phyloP scores from a whole-genome alignment of 1,140 invertebrate genomes.

The Euwallacea similis region DNA sequence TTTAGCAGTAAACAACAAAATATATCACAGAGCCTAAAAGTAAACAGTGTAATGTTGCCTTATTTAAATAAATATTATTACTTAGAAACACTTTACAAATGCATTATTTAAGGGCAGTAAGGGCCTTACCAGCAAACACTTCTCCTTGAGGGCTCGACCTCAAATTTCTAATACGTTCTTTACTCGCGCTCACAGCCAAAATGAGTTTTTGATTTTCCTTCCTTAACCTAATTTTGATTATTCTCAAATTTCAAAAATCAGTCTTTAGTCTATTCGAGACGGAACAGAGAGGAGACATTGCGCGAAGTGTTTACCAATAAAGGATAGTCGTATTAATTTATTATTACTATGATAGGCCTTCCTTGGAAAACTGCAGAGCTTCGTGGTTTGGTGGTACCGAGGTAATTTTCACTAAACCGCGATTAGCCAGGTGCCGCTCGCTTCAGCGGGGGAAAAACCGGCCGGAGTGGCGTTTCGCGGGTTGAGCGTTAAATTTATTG shows the following conservation, averaged over 20 bases:
- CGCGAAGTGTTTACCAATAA: no score
- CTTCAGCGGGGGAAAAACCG: no score
- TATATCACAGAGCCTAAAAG: slow-evolving; percentile 52
- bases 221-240: slow-evolving; percentile 32
- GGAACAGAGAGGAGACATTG: not conserved
- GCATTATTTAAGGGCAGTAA: no score
- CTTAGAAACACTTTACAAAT: slow-evolving; percentile 17
- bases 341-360: no score
- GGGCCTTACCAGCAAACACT: not conserved
- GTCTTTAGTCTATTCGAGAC: slow-evolving; percentile 11
- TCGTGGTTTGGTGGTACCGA: no score
- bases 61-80: slow-evolving; percentile 14
- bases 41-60: slow-evolving; percentile 37
- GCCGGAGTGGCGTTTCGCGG: no score
- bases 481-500: no score
- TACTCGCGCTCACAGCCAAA: slow-evolving; percentile 13
- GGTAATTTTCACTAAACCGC: no score
- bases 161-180: slow-evolving; percentile 22
- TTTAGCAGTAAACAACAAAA: slow-evolving; percentile 46
- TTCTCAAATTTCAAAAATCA: slow-evolving; percentile 10
- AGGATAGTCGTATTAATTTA: no score
- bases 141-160: no score
- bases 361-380: no score
- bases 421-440: no score
- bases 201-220: slow-evolving; percentile 1